Evolutionary conservation across 2,888 invertebrate genomes (phyloP), one percentile per base, ranked within the genome.

Genomic region (Parnassius smintheus): DNA sequence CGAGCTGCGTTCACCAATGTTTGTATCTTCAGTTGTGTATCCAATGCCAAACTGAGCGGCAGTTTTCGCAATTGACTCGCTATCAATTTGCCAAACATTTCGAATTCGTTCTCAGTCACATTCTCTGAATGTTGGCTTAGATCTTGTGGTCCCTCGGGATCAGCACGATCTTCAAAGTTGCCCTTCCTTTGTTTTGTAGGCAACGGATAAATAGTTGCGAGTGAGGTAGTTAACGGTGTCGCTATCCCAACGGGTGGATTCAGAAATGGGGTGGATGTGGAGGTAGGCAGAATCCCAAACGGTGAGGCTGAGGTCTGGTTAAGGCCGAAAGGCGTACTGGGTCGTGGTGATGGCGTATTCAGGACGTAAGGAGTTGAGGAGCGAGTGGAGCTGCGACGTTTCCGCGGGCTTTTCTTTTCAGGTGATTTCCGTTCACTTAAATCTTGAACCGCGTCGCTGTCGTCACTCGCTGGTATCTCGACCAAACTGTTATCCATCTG

Each of bases 161-260:
- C 89, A 68, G 80, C 81, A 35, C 80, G 74, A 18, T 83, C 82
- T 63, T 87, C 87, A 59, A 75, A 80, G 66, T 72, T 80, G 46
- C 71, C 73, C 71, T 91, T 91, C 79, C 88, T 91, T 76, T 86
- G 88, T 77, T 91, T 91, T n/a, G 83, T 72, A 42, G 88, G 85
- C 56, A 87, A 70, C 9, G 90, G 90, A 70, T 91, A 91, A 64
- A 91, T 90, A 41, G 86, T 90, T 4, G 89, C 87, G 48, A 91
- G 82, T 22, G 91, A 88, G 66, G 90, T 85, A 65, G 90, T 89
- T 57, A 91, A 76, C 60, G 91, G 91, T 51, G 91, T 91, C 11
- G 91, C 91, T 67, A 91, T 91, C 54, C 91, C 91, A 48, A 91
- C 89, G 25, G 91, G 91, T 59, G 91, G 90, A 72, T 90, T 91